Conservation (phyloP, 2,113 vertebrate species). For the Melanocharis versteri region DNA sequence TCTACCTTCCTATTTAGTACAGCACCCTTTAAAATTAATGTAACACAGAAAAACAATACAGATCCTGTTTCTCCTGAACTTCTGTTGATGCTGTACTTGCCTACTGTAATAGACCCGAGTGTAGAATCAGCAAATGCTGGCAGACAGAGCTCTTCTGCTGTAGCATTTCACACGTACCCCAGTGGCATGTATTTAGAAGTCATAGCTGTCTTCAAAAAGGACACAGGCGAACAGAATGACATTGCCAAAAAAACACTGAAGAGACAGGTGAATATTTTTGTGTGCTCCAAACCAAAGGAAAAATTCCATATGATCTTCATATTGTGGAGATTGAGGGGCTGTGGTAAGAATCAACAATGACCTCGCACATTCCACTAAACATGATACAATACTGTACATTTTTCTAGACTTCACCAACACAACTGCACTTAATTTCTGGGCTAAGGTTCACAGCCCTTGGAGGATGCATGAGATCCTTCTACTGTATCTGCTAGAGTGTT, state of each 20-base stretch:
- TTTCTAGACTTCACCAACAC: neutral
- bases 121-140: neutral
- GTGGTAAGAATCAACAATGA: neutral
- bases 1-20: neutral
- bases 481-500: neutral
- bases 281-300: neutral
- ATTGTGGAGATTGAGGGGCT: neutral
- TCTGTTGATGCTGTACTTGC: neutral
- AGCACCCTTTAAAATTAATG: neutral
- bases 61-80: neutral
- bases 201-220: neutral
- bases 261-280: neutral
- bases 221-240: neutral
- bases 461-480: neutral
- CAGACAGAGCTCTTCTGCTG: neutral
- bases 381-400: neutral
- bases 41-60: rapidly evolving
- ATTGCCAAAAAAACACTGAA: neutral
- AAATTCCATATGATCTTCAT: neutral
- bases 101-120: neutral
- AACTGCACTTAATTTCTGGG: neutral
- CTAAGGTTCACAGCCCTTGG: neutral
- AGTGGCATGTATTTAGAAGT: neutral
- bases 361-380: neutral
- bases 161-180: rapidly evolving